Evolutionary conservation across 2,888 invertebrate genomes (phyloP), one percentile per base, ranked within the genome.

Genomic region (Chydorus sphaericus): DNA sequence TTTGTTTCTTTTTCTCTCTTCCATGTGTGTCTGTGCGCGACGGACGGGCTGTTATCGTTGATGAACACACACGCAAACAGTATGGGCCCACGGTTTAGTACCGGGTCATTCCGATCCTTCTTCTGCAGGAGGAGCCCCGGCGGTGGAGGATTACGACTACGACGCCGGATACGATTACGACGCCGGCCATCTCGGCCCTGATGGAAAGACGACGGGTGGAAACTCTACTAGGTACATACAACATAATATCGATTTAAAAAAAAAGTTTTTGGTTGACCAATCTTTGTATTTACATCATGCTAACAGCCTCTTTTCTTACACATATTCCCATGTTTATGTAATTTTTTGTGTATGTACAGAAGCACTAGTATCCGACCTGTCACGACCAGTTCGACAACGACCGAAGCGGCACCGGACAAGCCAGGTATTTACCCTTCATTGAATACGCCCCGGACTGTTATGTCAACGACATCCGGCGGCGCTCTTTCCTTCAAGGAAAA

Each of bases 101-200:
- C 61, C 59, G 18, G 50, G 49, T 30, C 52, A 54, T 54, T 53
- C 60, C 26, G 61, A 62, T 26, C n/a, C n/a, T n/a, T 44, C 44
- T 23, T 44, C 44, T 23, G 44, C 44, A 4, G 44, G 44, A 28
- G 54, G 59, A 11, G 60, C 61, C 20, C 58, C 62, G 38, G 59
- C 61, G 44, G 61, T 63, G 48, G 62, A 62, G 48, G 62, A 63
- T 49, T 63, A 62, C 58, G 59, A 60, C 44, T 62, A 61, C 54
- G 62, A 63, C 55, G 44, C 14, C 44, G 58, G 60, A 23, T 59
- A 61, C 58, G 58, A 59, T 20, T 60, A 62, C 54, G 61, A 59
- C 28, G n/a, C n/a, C n/a, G n/a, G n/a, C n/a, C n/a, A n/a, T n/a
- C n/a, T n/a, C n/a, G 57, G 58, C 39, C 51, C 16, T 48, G 48